Evolutionary conservation across 2,888 invertebrate species (phyloP).

Genomic region (Mesorhabditis belari): DNA sequence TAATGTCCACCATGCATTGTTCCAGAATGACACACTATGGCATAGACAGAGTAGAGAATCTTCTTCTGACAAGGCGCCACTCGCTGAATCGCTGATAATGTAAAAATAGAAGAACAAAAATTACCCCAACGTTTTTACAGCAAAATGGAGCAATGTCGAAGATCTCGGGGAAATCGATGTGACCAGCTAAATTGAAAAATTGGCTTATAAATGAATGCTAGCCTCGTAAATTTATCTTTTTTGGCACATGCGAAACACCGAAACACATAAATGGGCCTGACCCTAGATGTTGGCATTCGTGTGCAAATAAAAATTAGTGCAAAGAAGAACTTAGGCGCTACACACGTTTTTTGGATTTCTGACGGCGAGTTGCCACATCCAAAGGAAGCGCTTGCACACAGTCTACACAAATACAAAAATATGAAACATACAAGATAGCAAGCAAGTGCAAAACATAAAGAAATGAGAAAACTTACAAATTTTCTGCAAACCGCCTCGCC

Average conservation of each 20-base stretch:
- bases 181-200: constrained; percentile 49
- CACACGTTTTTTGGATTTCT: too few relatives aligned
- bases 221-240: too few relatives aligned
- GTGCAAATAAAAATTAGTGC: too few relatives aligned
- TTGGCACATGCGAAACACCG: too few relatives aligned
- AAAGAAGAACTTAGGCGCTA: too few relatives aligned
- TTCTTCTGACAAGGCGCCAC: constrained; percentile 16
- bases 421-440: too few relatives aligned
- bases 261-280: too few relatives aligned
- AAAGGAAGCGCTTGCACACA: too few relatives aligned
- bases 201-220: background rate
- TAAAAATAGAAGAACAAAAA: background rate
- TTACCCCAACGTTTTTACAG: constrained; percentile 44
- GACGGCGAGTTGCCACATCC: too few relatives aligned
- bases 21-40: constrained; percentile 89
- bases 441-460: too few relatives aligned
- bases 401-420: too few relatives aligned
- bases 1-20: constrained; percentile 83
- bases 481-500: background rate
- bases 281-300: too few relatives aligned
- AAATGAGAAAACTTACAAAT: constrained; percentile 38
- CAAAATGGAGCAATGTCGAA: constrained; percentile 86
- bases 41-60: constrained; percentile 80
- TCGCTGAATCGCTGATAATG: constrained; percentile 13
- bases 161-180: constrained; percentile 77